Percentiles rank a stretch among this genome's conserved stretches.
Conservation (phyloP, 2,113 vertebrate species). For the Rhineura floridana region DNA sequence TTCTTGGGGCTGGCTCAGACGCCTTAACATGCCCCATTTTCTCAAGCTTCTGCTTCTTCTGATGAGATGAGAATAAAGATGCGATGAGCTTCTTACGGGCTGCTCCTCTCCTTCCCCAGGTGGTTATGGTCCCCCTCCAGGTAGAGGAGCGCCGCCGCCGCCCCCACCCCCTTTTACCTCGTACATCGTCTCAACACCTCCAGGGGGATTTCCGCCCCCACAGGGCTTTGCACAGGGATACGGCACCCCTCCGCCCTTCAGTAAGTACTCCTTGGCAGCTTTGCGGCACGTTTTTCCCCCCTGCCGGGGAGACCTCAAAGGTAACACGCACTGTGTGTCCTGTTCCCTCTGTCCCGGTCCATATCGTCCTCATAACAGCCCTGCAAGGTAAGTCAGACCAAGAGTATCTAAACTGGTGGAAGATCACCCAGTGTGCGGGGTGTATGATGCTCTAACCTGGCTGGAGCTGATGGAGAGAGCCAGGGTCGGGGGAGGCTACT, state of each 20-base stretch:
- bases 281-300: neutral
- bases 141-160: constrained; percentile 90
- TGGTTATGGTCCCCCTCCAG: constrained; percentile 90
- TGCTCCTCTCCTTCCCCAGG: constrained; percentile 64
- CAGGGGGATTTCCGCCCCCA: constrained; percentile 91
- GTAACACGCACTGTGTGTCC: neutral
- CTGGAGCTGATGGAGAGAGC: too few species aligned
- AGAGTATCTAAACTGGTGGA: neutral
- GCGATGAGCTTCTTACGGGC: too few species aligned
- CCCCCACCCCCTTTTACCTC: constrained; percentile 93
- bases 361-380: neutral
- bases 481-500: neutral
- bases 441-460: neutral
- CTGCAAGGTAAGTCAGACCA: neutral
- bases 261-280: constrained; percentile 78
- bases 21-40: neutral
- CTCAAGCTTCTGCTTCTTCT: neutral
- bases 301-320: neutral
- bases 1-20: neutral
- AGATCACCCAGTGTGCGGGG: neutral
- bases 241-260: constrained; percentile 93
- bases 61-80: too few species aligned
- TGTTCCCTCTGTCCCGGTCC: too few species aligned
- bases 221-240: constrained; percentile 96
- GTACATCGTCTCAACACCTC: constrained; percentile 91